Evolutionary conservation across 2,797 vertebrate genomes (phyloP).

Genomic region (Urosaurus nigricauda): DNA sequence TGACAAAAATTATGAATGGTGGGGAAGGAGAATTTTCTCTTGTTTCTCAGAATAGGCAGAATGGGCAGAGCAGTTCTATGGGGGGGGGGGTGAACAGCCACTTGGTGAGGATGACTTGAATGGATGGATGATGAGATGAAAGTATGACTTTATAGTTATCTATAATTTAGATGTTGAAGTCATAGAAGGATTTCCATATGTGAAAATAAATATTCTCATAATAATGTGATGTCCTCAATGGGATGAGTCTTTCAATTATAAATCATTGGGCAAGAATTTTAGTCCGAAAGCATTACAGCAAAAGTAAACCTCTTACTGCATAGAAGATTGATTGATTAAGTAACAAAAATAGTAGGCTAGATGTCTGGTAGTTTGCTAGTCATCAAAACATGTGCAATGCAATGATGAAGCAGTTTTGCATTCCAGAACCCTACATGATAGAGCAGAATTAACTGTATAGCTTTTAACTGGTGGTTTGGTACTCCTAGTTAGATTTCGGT

Average conservation of each 20-base stretch:
- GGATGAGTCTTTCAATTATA: conserved; percentile 6
- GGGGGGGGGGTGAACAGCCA: too few relatives aligned
- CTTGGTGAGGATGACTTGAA: too few relatives aligned
- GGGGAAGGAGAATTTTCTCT: too few relatives aligned
- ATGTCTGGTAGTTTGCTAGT: conserved; percentile 1
- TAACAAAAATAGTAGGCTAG: background rate
- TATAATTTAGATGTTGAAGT: conserved; percentile 43
- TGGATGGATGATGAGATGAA: too few relatives aligned
- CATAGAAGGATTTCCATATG: conserved; percentile 27
- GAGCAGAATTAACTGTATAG: background rate
- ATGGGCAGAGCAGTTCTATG: too few relatives aligned
- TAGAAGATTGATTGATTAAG: background rate
- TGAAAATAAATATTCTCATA: conserved; percentile 40
- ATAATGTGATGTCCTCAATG: conserved; percentile 33
- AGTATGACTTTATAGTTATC: conserved; percentile 17
- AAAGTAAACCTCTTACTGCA: background rate
- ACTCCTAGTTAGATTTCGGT: background rate
- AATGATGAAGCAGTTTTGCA: background rate
- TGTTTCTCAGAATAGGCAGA: too few relatives aligned
- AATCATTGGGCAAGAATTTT: conserved; percentile 7
- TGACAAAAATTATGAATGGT: too few relatives aligned
- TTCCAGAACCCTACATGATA: background rate
- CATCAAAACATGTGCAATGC: background rate
- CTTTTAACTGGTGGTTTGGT: background rate
- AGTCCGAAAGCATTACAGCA: background rate